Conservation (phyloP, 1,140 invertebrate species). For the Drosophila nikananu region DNA sequence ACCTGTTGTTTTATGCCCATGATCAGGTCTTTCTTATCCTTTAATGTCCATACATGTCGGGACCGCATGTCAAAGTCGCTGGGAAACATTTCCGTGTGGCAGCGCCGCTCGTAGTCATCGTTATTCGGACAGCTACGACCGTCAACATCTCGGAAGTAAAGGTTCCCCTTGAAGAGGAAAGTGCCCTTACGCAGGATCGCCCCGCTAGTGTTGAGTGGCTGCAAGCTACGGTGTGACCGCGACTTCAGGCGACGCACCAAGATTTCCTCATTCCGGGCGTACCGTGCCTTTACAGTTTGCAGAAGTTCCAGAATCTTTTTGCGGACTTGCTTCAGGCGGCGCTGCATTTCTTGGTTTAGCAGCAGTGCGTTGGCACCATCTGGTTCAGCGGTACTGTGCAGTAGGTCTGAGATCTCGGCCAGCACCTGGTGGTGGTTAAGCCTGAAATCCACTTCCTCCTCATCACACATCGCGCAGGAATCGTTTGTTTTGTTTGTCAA, state of each 20-base stretch:
- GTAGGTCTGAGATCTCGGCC: slow-evolving; percentile 38
- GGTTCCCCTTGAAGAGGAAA: slow-evolving; percentile 74
- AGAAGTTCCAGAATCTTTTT: slow-evolving; percentile 39
- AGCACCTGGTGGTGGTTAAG: slow-evolving; percentile 36
- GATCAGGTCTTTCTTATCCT: slow-evolving; percentile 72
- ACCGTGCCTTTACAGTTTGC: slow-evolving; percentile 46
- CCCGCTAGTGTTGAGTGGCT: slow-evolving; percentile 27
- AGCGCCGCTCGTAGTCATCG: slow-evolving; percentile 71
- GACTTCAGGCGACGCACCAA: slow-evolving; percentile 45
- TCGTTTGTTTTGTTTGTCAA: slow-evolving; percentile 7
- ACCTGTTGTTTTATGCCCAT: slow-evolving; percentile 81
- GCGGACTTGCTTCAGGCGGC: slow-evolving; percentile 44
- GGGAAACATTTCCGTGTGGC: slow-evolving; percentile 76
- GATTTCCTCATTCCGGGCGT: slow-evolving; percentile 61
- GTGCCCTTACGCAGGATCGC: slow-evolving; percentile 68
- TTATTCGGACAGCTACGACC: slow-evolving; percentile 78
- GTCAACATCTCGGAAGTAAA: slow-evolving; percentile 74
- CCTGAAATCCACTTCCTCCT: slow-evolving; percentile 6
- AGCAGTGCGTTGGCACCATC: slow-evolving; percentile 41
- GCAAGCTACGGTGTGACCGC: slow-evolving; percentile 1
- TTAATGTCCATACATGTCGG: slow-evolving; percentile 66
- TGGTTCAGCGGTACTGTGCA: slow-evolving; percentile 9
- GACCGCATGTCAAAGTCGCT: slow-evolving; percentile 72
- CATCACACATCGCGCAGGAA: slow-evolving; percentile 35
- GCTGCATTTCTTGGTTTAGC: slow-evolving; percentile 63